phyloP scores from a whole-genome alignment of 2,113 vertebrate species.

The Hippocampus zosterae region DNA sequence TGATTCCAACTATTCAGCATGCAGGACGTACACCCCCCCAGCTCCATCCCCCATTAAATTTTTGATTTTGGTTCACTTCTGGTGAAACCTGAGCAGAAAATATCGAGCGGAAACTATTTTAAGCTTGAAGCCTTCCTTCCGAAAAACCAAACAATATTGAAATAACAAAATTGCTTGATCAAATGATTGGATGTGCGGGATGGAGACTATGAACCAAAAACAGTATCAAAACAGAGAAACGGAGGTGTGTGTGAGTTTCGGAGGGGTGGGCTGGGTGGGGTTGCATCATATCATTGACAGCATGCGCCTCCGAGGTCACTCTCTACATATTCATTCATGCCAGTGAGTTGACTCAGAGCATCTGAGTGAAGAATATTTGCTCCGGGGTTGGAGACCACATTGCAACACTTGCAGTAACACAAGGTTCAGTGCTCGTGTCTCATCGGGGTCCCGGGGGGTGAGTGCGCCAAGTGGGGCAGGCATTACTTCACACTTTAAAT shows the following conservation, averaged over 20 bases:
- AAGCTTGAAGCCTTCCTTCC: not conserved
- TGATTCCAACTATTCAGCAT: not conserved
- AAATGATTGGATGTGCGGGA: not conserved
- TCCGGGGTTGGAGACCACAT: slow-evolving; percentile 45
- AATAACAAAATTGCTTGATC: not conserved
- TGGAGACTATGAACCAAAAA: not conserved
- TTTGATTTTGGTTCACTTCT: not conserved
- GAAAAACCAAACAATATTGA: not conserved
- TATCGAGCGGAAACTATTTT: not conserved
- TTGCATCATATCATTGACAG: slow-evolving; percentile 23
- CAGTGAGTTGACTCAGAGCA: slow-evolving; percentile 34
- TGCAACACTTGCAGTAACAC: slow-evolving; percentile 47
- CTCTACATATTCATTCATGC: slow-evolving; percentile 29
- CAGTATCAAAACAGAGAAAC: not conserved
- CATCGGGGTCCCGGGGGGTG: slow-evolving; percentile 37
- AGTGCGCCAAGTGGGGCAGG: slow-evolving; percentile 62
- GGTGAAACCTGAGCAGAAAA: not conserved
- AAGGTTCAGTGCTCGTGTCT: slow-evolving; percentile 33
- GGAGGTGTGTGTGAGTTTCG: not conserved
- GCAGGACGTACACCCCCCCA: too few species aligned
- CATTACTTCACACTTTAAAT: slow-evolving; percentile 66
- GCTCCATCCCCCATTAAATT: not conserved
- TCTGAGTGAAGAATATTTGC: slow-evolving; percentile 38
- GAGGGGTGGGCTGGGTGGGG: too few species aligned
- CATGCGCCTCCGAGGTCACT: slow-evolving; percentile 49